Evolutionary conservation across 2,113 vertebrate species (phyloP).

Genomic region (Hylia prasina): DNA sequence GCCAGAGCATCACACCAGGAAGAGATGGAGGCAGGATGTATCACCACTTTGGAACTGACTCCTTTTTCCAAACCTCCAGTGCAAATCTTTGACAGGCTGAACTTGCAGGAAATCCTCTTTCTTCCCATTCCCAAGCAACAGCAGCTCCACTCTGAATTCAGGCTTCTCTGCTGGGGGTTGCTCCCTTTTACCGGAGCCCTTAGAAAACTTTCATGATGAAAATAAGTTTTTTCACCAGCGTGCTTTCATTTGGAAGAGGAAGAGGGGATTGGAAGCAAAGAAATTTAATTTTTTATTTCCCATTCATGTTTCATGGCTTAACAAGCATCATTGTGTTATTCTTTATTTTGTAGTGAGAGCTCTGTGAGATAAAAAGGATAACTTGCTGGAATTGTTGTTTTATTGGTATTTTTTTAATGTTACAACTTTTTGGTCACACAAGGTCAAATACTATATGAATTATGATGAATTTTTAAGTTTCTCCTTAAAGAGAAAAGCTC

Average conservation of each 20-base stretch:
- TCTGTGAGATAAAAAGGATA: conserved; percentile 11
- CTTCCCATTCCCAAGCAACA: background rate
- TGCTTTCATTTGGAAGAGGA: background rate
- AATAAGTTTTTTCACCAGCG: background rate
- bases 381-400: background rate
- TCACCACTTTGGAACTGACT: accelerated
- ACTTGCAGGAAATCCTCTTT: background rate
- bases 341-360: background rate
- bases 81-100: background rate
- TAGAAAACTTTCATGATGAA: background rate
- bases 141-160: background rate
- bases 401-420: background rate
- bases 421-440: background rate
- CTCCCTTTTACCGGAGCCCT: background rate
- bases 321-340: background rate
- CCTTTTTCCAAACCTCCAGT: background rate
- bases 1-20: background rate
- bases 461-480: background rate
- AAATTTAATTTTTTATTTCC: conserved; percentile 1
- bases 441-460: conserved; percentile 46
- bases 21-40: accelerated
- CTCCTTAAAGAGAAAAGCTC: background rate
- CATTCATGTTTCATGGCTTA: conserved; percentile 35
- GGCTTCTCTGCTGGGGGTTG: background rate
- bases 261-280: accelerated